Conservation (phyloP, 53 echinoderm and acorn worm species). For the Paelopatides confundens region DNA sequence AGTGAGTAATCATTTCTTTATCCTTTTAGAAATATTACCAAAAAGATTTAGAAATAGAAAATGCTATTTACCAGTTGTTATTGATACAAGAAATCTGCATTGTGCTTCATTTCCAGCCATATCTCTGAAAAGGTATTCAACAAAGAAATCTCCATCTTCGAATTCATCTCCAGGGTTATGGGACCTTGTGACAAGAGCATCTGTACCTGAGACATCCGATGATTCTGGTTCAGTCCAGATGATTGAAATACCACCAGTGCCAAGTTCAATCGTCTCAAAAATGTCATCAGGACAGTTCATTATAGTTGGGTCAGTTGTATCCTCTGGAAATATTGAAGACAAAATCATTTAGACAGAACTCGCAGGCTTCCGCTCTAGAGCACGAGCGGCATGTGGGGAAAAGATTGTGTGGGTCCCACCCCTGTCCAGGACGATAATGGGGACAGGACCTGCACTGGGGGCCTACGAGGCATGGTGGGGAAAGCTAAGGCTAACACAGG, state of each 20-base stretch:
- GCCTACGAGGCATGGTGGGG: too few species aligned
- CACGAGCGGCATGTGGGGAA: too few species aligned
- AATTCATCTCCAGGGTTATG: background rate
- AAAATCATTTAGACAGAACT: too few species aligned
- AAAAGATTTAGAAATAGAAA: background rate
- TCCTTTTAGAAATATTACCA: background rate
- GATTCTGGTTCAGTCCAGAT: conserved; percentile 66
- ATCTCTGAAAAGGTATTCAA: background rate
- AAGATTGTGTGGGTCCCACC: too few species aligned
- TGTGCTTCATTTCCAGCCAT: background rate
- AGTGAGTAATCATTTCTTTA: background rate
- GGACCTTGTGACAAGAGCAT: background rate
- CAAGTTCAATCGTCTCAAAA: conserved; percentile 2
- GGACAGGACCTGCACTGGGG: too few species aligned
- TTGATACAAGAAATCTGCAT: background rate
- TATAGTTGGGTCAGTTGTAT: conserved; percentile 9
- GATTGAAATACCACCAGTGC: background rate
- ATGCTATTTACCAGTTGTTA: conserved; percentile 19
- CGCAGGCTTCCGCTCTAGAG: too few species aligned
- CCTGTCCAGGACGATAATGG: too few species aligned
- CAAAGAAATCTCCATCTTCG: background rate
- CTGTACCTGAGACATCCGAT: conserved; percentile 57
- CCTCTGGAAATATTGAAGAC: background rate
- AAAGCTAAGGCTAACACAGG: too few species aligned
- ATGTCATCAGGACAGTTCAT: background rate